Base-by-base conservation (phyloP, 2,113 vertebrate genomes). In the Aix galericulata region DNA sequence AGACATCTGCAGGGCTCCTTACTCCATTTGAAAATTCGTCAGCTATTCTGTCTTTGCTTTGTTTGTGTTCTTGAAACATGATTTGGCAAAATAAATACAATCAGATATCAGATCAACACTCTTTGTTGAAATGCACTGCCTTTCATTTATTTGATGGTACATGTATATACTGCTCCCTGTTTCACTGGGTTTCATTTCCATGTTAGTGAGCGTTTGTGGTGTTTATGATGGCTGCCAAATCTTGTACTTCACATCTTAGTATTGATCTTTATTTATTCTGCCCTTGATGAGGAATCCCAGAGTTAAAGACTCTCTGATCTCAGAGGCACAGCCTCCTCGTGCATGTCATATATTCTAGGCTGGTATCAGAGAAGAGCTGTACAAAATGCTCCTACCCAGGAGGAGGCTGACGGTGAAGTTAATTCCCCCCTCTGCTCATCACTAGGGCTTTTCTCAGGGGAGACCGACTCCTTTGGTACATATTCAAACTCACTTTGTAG, bases 21-120 rank as follows among this genome's bases (percentile, higher is more conserved):
- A 68, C 66, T 86, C 29, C 31, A 75, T 58, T 55, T 74, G 74
- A 91, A 94, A 89, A 72, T 76, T 16, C 71, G 84, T 95, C 74
- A 91, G 82, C 46, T 89, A 63, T 27, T 68, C 68, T 86, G 26
- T 73, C 68, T 75, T 1, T 0, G 17, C 34, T 48, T 95, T 91
- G 50, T 71, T 85, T 46, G 15, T 10, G 11, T 69, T 72, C 81
- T 87, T 84, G 42, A 82, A 93, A 79, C 20, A 59, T 6, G n/a
- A 86, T 91, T 92, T 89, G 50, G 89, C 44, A 89, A 91, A 95
- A 91, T 85, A 80, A 94, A 79, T 76, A 71, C 44, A 78, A 32
- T 58, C 74, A 76, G 55, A 76, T 63, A 88, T 50, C 36, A 71
- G 84, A 94, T 56, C 3, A 21, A 38, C 38, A 62, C 25, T 87